Percentiles rank a stretch among this genome's conserved stretches.
Evolutionary conservation across 2,113 vertebrate genomes (phyloP).

Genomic region (Apodemus sylvaticus): DNA sequence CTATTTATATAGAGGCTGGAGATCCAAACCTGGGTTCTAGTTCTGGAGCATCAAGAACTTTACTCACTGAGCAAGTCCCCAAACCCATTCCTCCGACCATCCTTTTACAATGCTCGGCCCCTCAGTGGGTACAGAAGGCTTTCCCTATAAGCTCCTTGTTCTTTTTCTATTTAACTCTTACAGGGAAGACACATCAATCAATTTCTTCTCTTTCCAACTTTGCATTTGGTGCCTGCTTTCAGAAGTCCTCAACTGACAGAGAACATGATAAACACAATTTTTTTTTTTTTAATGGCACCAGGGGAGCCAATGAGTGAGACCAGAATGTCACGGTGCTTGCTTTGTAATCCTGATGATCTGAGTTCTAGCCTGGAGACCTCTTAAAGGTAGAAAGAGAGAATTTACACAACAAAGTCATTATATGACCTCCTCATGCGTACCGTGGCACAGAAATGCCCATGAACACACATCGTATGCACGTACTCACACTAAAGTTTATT

Average conservation of each 20-base stretch:
- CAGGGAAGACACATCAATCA: not conserved
- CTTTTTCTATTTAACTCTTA: not conserved
- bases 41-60: not conserved
- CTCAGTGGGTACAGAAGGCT: not conserved
- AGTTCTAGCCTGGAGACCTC: not conserved
- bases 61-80: not conserved
- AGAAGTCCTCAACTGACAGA: not conserved
- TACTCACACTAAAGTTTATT: not conserved
- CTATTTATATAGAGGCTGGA: no score
- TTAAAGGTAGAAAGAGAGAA: not conserved
- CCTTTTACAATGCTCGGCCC: rapidly evolving
- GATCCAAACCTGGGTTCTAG: not conserved
- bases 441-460: not conserved
- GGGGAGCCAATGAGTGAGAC: not conserved
- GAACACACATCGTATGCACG: no score
- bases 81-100: not conserved
- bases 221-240: not conserved
- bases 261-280: not conserved
- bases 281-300: not conserved
- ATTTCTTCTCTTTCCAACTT: not conserved
- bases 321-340: not conserved
- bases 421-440: not conserved
- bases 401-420: not conserved
- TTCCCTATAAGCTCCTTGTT: not conserved
- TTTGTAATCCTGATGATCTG: no score